These are phyloP conservation scores for Rhagophthalmus giganteus DNA, from an alignment of 2,888 invertebrate species.

Conservation along the genomic window DNA sequence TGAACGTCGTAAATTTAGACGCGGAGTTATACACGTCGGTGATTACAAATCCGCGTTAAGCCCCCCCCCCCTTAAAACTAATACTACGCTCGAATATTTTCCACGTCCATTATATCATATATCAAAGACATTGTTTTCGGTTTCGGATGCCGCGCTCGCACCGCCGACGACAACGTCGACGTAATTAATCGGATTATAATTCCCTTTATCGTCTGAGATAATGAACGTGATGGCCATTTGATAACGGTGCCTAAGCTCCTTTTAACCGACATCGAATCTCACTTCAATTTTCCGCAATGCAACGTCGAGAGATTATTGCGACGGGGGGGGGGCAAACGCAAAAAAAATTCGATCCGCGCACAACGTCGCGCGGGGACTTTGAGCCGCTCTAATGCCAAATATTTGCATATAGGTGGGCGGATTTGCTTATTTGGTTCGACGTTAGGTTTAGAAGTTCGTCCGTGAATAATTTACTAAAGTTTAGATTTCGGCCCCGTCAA, in stretches of 20 bases:
- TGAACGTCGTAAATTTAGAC: too few species aligned
- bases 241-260: slow-evolving; percentile 3
- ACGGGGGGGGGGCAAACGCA: too few species aligned
- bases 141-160: slow-evolving; percentile 1
- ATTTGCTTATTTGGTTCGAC: slow-evolving; percentile 28
- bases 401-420: slow-evolving; percentile 23
- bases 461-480: slow-evolving; percentile 33
- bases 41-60: too few species aligned
- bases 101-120: not conserved
- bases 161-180: slow-evolving; percentile 6
- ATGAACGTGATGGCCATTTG: slow-evolving; percentile 7
- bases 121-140: not conserved
- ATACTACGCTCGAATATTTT: too few species aligned
- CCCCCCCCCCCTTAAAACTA: too few species aligned
- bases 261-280: not conserved
- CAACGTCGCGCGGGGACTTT: too few species aligned
- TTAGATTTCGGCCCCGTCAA: slow-evolving; percentile 25
- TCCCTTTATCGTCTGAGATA: slow-evolving; percentile 14
- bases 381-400: too few species aligned
- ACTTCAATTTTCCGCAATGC: too few species aligned
- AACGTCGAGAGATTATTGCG: too few species aligned
- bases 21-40: too few species aligned
- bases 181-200: slow-evolving; percentile 17
- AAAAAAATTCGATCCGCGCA: too few species aligned
- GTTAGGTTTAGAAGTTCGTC: slow-evolving; percentile 27